A percentile compares a stretch with the other conserved stretches of the same genome.
Evolutionary conservation across 1,140 invertebrate genomes (phyloP).

Genomic region (Diachasmimorpha longicaudata): DNA sequence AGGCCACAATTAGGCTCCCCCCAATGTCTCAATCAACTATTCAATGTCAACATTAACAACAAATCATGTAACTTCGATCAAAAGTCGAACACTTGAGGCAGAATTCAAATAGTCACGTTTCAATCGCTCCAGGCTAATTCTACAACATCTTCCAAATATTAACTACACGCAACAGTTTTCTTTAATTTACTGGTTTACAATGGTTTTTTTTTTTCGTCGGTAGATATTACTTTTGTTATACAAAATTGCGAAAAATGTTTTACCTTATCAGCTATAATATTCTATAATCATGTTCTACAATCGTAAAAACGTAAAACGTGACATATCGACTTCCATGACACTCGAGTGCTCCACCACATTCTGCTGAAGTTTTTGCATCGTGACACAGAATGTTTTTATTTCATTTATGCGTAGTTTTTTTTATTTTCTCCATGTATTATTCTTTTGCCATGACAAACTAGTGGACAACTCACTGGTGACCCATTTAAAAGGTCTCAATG

Average conservation of each 20-base stretch:
- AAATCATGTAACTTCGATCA: background rate
- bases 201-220: conserved; percentile 11
- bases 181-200: background rate
- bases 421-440: background rate
- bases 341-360: background rate
- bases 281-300: background rate
- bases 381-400: background rate
- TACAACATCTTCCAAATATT: background rate
- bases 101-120: background rate
- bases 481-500: background rate
- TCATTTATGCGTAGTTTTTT: conserved; percentile 5
- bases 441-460: background rate
- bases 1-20: background rate
- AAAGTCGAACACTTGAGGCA: background rate
- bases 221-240: conserved; percentile 25
- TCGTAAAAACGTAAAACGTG: conserved; percentile 9
- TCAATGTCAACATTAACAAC: conserved; percentile 4
- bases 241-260: conserved; percentile 35
- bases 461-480: background rate
- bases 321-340: conserved; percentile 2
- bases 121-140: background rate
- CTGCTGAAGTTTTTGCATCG: background rate
- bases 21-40: background rate
- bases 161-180: background rate
- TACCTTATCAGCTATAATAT: conserved; percentile 31